These are phyloP conservation scores for Myocastor coypus DNA, from an alignment of 2,113 vertebrate genomes.

Conservation along the genomic window DNA sequence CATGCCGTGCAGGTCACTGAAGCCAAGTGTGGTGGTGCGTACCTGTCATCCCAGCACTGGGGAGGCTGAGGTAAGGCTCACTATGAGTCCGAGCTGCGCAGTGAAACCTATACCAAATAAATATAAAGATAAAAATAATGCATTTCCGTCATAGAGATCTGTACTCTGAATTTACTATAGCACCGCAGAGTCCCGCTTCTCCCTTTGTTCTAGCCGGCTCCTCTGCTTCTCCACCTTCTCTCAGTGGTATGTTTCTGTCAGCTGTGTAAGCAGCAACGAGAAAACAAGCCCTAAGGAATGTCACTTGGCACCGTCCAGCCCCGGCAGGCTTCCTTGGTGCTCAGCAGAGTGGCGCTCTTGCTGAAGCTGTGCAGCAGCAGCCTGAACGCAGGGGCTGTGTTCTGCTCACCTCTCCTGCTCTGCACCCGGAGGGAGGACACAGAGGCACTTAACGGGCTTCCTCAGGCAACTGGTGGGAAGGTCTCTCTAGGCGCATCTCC, in stretches of 20 bases:
- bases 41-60: too few relatives aligned
- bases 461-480: conserved; percentile 75
- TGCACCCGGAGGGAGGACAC: conserved; percentile 29
- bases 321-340: neutral
- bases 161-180: neutral
- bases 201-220: neutral
- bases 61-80: too few relatives aligned
- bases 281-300: neutral
- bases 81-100: too few relatives aligned
- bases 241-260: neutral
- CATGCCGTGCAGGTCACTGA: too few relatives aligned
- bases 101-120: too few relatives aligned
- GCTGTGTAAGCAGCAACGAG: neutral
- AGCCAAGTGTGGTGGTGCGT: too few relatives aligned
- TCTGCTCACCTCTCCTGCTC: neutral
- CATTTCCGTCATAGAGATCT: neutral
- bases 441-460: conserved; percentile 75
- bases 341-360: neutral
- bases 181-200: neutral
- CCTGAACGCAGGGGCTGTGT: neutral
- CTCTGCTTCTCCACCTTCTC: conserved; percentile 39
- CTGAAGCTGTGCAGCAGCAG: conserved; percentile 13
- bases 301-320: neutral
- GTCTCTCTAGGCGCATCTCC: conserved; percentile 80
- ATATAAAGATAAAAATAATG: too few relatives aligned